Base-by-base conservation (phyloP, 2,113 vertebrate genomes). In the Toxotes jaculatrix region DNA sequence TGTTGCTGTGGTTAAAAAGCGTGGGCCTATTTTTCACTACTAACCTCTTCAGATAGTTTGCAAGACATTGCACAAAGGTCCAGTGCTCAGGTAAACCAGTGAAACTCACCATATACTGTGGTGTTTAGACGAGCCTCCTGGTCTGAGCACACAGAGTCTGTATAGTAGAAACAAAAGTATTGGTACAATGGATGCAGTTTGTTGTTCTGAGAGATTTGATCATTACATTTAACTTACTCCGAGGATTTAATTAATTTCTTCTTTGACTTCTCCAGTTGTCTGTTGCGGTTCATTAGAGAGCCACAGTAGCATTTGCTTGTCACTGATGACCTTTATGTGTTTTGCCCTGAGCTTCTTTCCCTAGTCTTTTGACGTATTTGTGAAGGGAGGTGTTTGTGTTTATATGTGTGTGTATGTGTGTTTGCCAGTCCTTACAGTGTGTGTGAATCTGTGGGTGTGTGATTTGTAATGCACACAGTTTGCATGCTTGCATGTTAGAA, bases 321-420 rank as follows among this genome's bases (percentile, higher is more conserved):
- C 86, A 87, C 55, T 79, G 71, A 86, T 88, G 87, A 90, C 85
- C 82, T 90, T 91, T 82, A 74, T 82, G 74, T 88, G 84, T 88
- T 91, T 91, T 88, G 82, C 87, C 87, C 82, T 80, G 77, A 89
- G 85, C 77, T 74, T 84, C 65, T 72, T 47, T 79, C 61, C 47
- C 56, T 34, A 72, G 60, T 55, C 47, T 83, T 80, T 80, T 82
- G 81, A 90, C 21, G 71, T 65, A 86, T 82, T 76, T 85, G 65
- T 70, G 61, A 51, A 77, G 31, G 23, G 57, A 70, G 65, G 70
- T 73, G 62, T 66, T 19, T 47, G 43, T 80, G 31, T 71, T 17
- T 78, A 47, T 63, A 19, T 66, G 60, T 83, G 64, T 60, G 16
- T 69, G 62, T 55, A 7, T 68, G 27, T 23, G 32, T 60, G 74